Conservation (phyloP, 2,113 vertebrate species). For the Cyprinodon tularosa region DNA sequence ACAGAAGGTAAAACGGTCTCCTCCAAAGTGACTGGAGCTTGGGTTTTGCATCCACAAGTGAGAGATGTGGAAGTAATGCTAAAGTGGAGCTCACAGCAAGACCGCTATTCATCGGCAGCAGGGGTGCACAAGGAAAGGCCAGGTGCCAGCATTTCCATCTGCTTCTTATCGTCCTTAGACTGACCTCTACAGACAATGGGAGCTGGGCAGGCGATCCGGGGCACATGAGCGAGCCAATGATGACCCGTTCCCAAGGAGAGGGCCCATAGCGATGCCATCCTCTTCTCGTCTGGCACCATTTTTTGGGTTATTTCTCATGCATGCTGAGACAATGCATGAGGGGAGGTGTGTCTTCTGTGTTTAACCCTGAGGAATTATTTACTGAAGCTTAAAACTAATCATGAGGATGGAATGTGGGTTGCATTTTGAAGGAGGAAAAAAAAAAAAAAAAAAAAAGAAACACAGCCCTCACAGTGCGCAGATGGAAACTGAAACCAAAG, state of each 20-base stretch:
- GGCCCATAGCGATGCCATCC: constrained; percentile 50
- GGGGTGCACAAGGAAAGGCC: constrained; percentile 63
- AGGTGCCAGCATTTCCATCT: constrained; percentile 79
- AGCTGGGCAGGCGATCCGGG: constrained; percentile 67
- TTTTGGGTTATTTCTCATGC: constrained; percentile 61
- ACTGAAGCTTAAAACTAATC: constrained; percentile 60
- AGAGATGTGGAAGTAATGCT: constrained; percentile 73
- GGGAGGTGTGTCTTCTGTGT: constrained; percentile 53
- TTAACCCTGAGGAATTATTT: constrained; percentile 70
- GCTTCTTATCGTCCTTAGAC: constrained; percentile 79
- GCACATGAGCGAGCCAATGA: constrained; percentile 48
- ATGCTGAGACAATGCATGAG: constrained; percentile 58
- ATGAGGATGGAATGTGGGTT: constrained; percentile 29
- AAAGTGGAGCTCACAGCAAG: constrained; percentile 65
- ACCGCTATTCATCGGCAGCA: constrained; percentile 62
- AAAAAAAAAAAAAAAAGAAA: constrained; percentile 16
- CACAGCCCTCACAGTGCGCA: constrained; percentile 20
- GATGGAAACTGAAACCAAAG: constrained; percentile 48
- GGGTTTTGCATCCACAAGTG: constrained; percentile 65
- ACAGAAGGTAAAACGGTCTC: constrained; percentile 67
- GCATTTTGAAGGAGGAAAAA: constrained; percentile 16
- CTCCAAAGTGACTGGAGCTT: constrained; percentile 56
- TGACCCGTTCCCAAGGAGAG: constrained; percentile 72
- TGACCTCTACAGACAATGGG: constrained; percentile 76
- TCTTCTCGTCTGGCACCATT: constrained; percentile 56